phyloP scores from a whole-genome alignment of 2,797 vertebrate genomes.

The Halcyon smyrnensis region DNA sequence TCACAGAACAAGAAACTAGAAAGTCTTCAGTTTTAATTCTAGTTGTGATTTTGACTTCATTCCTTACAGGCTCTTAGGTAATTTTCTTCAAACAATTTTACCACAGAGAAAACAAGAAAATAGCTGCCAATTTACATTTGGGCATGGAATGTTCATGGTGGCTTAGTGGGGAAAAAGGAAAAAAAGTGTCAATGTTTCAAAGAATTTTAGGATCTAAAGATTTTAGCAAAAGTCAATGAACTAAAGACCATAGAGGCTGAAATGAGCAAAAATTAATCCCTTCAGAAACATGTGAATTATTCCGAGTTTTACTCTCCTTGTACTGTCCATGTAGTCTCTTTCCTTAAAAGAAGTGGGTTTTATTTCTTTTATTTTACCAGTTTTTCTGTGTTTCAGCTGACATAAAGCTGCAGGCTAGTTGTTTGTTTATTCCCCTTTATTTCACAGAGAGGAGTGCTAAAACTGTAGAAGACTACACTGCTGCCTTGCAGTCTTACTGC shows the following conservation, averaged over 20 bases:
- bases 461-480: not conserved
- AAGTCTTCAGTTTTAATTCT: not conserved
- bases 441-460: not conserved
- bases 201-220: not conserved
- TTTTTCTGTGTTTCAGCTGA: not conserved
- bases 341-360: not conserved
- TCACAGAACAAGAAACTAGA: not conserved
- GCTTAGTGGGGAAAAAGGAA: not conserved
- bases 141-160: not conserved
- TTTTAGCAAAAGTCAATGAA: not conserved
- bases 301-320: not conserved
- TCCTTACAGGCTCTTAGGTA: not conserved
- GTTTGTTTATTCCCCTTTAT: not conserved
- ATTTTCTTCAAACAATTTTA: not conserved
- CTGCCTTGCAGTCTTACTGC: not conserved
- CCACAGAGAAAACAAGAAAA: not conserved
- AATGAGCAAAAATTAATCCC: not conserved
- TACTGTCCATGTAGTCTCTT: not conserved
- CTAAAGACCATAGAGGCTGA: not conserved
- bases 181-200: rapidly evolving
- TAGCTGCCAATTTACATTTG: not conserved
- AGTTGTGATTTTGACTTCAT: not conserved
- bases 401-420: not conserved
- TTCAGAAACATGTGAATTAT: not conserved
- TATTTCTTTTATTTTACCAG: rapidly evolving